phyloP scores from a whole-genome alignment of 2,888 invertebrate genomes.

The Agrotis exclamationis region DNA sequence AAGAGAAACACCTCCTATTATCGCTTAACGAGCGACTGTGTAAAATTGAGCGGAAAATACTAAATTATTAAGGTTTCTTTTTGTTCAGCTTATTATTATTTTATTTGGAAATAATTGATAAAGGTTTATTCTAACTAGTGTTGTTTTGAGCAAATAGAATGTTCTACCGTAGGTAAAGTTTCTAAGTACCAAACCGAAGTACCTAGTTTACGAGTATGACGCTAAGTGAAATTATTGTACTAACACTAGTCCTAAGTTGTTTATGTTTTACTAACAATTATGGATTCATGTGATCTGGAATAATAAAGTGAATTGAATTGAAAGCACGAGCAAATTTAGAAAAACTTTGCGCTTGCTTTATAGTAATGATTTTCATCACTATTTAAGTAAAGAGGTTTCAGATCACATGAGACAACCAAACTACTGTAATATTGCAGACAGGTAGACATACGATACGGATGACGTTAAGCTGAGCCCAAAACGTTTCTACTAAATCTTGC shows the following conservation, averaged over 20 bases:
- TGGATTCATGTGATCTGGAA: no score
- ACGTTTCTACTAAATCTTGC: slow-evolving; percentile 18
- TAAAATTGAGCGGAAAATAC: slow-evolving; percentile 45
- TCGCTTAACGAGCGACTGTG: slow-evolving; percentile 46
- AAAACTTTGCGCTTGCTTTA: slow-evolving; percentile 5
- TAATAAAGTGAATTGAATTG: no score
- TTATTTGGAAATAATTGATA: neutral
- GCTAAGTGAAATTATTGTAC: no score
- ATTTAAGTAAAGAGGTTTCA: no score
- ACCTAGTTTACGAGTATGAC: no score
- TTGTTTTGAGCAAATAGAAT: neutral
- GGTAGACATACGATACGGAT: slow-evolving; percentile 6
- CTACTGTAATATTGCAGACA: neutral
- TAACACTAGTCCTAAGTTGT: no score
- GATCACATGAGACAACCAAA: no score
- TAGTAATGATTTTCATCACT: neutral
- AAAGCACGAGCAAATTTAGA: neutral
- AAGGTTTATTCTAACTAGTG: neutral
- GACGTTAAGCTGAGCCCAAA: slow-evolving; percentile 28
- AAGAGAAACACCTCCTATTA: slow-evolving; percentile 48
- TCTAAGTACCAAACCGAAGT: neutral
- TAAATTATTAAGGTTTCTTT: slow-evolving; percentile 14
- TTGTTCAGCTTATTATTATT: slow-evolving; percentile 3
- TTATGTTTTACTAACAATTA: no score
- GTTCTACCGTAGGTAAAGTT: neutral